Percentiles rank a stretch among this genome's conserved stretches.
Evolutionary conservation across 1,140 invertebrate genomes (phyloP).

Genomic region (Lucilia sericata): DNA sequence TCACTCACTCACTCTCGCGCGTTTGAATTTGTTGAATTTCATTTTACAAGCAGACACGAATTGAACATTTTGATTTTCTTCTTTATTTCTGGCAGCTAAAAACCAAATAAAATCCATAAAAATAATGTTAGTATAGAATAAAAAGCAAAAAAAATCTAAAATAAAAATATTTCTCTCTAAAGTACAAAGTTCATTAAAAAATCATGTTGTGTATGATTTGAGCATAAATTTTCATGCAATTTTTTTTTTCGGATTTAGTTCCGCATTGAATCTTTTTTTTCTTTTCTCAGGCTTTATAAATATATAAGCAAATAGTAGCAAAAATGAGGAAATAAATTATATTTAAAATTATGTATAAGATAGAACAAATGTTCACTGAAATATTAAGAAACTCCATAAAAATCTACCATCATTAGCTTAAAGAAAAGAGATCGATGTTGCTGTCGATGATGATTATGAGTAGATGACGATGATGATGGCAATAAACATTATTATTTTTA

Average conservation of each 20-base stretch:
- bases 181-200: neutral
- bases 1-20: too few relatives aligned
- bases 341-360: neutral
- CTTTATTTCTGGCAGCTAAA: too few relatives aligned
- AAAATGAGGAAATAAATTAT: neutral
- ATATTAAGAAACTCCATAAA: neutral
- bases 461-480: neutral
- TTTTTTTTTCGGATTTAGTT: neutral
- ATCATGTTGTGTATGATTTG: constrained; percentile 1
- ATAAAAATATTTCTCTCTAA: too few relatives aligned
- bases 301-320: neutral
- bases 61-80: too few relatives aligned
- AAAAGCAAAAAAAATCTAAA: too few relatives aligned
- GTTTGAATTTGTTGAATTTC: too few relatives aligned
- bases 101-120: too few relatives aligned
- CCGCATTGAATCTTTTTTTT: neutral
- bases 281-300: neutral
- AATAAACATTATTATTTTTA: neutral
- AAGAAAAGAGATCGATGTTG: constrained; percentile 27
- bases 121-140: too few relatives aligned
- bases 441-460: neutral
- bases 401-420: constrained; percentile 13
- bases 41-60: too few relatives aligned
- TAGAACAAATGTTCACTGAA: neutral
- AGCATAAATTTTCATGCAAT: neutral